These are phyloP conservation scores for Todiramphus chloris DNA, from an alignment of 2,113 vertebrate species.

Conservation along the genomic window DNA sequence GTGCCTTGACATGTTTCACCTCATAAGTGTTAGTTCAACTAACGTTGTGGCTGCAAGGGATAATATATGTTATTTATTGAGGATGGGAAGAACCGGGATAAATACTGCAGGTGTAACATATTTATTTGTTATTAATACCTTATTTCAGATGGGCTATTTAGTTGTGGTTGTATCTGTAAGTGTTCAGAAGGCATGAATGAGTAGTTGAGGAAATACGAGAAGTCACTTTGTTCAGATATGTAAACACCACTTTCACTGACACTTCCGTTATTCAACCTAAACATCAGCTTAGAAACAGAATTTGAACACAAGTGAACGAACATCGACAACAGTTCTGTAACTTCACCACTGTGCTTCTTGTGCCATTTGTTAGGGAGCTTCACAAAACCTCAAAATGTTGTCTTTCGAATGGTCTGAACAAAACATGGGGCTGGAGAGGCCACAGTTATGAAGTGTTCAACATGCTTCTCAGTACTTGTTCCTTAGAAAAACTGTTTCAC, in stretches of 20 bases:
- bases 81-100: neutral
- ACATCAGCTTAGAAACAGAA: neutral
- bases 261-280: neutral
- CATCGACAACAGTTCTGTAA: neutral
- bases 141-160: neutral
- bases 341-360: neutral
- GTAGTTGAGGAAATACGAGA: neutral
- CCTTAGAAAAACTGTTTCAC: neutral
- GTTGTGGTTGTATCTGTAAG: neutral
- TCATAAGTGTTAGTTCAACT: neutral
- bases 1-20: neutral
- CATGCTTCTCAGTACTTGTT: neutral
- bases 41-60: neutral
- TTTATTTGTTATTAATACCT: neutral
- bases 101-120: neutral
- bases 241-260: neutral
- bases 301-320: neutral
- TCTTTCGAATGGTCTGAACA: rapidly evolving
- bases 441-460: neutral
- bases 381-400: neutral
- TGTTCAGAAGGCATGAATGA: neutral
- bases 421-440: neutral
- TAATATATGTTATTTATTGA: neutral
- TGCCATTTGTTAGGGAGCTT: neutral
- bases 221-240: neutral